Evolutionary conservation across 2,888 invertebrate species (phyloP).

Genomic region (Corythucha ciliata): DNA sequence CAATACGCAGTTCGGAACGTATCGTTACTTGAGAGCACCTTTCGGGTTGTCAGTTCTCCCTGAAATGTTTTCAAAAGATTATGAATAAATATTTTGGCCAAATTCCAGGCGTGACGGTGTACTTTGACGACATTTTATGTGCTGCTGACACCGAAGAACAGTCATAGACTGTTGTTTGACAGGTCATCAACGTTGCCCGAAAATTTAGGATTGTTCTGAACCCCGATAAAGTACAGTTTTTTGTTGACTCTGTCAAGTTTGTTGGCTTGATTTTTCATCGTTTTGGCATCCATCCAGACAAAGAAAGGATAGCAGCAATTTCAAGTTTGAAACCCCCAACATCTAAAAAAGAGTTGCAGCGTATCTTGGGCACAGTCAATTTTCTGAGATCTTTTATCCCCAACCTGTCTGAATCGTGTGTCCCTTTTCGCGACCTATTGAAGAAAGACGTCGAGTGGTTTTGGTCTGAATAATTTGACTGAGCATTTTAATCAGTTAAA

Average conservation of each 20-base stretch:
- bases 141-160: slow-evolving; percentile 30
- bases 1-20: slow-evolving; percentile 9
- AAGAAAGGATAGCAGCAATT: slow-evolving; percentile 7
- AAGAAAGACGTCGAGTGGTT: not conserved
- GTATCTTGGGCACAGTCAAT: slow-evolving; percentile 16
- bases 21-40: slow-evolving; percentile 7
- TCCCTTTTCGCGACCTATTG: not conserved
- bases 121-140: slow-evolving; percentile 36
- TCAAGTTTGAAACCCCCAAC: slow-evolving; percentile 6
- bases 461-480: not conserved
- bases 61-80: slow-evolving; percentile 33
- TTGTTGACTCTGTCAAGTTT: slow-evolving; percentile 16
- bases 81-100: slow-evolving; percentile 31
- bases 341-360: too few relatives aligned
- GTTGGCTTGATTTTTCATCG: slow-evolving; percentile 18
- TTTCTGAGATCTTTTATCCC: slow-evolving; percentile 4
- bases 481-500: too few relatives aligned
- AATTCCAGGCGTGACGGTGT: slow-evolving; percentile 32
- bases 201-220: slow-evolving; percentile 22
- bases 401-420: not conserved
- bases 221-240: slow-evolving; percentile 18
- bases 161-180: slow-evolving; percentile 30
- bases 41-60: slow-evolving; percentile 15
- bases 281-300: slow-evolving; percentile 15
- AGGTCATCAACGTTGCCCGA: slow-evolving; percentile 30